These are phyloP conservation scores for Willowsia nigromaculata DNA, from an alignment of 2,888 invertebrate genomes.

Conservation along the genomic window DNA sequence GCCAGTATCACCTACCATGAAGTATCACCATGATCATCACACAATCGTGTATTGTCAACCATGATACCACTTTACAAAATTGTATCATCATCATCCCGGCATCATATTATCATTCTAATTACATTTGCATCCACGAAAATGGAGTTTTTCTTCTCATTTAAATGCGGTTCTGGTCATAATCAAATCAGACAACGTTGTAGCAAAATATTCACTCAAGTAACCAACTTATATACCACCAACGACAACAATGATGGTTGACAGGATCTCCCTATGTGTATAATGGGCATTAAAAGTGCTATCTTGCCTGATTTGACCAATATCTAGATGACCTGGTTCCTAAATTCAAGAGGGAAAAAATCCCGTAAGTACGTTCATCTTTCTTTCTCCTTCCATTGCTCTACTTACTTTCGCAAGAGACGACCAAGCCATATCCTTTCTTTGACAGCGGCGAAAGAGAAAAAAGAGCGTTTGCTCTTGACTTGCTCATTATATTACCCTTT, in stretches of 20 bases:
- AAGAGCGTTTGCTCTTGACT: constrained; percentile 14
- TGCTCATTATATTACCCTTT: neutral
- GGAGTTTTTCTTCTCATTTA: constrained; percentile 15
- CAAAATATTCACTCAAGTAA: constrained; percentile 36
- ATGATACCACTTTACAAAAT: constrained; percentile 19
- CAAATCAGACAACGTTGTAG: constrained; percentile 44
- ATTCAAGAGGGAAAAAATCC: constrained; percentile 59
- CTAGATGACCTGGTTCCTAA: constrained; percentile 70
- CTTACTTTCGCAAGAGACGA: constrained; percentile 50
- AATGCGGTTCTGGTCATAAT: constrained; percentile 57
- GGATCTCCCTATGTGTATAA: constrained; percentile 36
- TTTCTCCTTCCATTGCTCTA: constrained; percentile 57
- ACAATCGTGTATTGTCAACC: constrained; percentile 31
- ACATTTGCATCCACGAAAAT: constrained; percentile 40
- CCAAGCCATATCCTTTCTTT: constrained; percentile 32
- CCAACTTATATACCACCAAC: constrained; percentile 15
- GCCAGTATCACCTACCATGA: neutral
- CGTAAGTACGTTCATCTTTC: constrained; percentile 56
- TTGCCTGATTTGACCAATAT: constrained; percentile 68
- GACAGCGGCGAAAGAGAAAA: constrained; percentile 7
- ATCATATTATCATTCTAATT: constrained; percentile 3
- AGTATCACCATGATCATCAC: neutral
- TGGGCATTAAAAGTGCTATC: constrained; percentile 46
- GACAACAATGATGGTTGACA: constrained; percentile 38
- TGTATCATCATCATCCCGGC: neutral